These are phyloP conservation scores for Ciconia boyciana DNA, from an alignment of 2,113 vertebrate genomes.

Conservation along the genomic window DNA sequence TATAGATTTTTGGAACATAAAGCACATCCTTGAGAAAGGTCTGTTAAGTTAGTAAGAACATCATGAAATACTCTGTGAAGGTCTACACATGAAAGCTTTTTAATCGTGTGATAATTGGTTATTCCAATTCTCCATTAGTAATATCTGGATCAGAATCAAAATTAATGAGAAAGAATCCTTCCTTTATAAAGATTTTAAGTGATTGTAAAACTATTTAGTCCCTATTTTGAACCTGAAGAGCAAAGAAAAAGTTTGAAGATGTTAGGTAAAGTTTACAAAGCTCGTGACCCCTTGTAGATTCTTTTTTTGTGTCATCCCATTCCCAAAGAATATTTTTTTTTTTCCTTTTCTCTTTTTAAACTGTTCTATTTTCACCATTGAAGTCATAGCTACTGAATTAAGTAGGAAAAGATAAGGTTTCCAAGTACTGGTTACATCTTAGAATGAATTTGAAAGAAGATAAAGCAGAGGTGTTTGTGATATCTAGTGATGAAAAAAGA, in stretches of 20 bases:
- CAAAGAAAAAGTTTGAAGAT: neutral
- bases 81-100: slow-evolving; percentile 1
- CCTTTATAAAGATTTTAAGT: neutral
- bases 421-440: neutral
- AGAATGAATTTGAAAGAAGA: neutral
- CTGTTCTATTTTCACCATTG: neutral
- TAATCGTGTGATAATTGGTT: slow-evolving; percentile 29
- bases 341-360: neutral
- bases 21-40: neutral
- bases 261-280: neutral
- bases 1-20: slow-evolving; percentile 21
- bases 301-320: neutral
- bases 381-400: neutral
- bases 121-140: neutral
- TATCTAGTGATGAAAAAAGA: neutral
- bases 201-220: neutral
- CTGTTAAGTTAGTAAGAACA: neutral
- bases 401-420: neutral
- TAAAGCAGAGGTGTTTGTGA: neutral
- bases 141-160: slow-evolving; percentile 16
- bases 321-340: neutral
- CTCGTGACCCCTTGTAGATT: neutral
- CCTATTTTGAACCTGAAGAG: neutral
- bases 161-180: neutral
- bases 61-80: neutral